These are phyloP conservation scores for Panthera uncia DNA, from an alignment of 2,113 vertebrate genomes.

Conservation along the genomic window DNA sequence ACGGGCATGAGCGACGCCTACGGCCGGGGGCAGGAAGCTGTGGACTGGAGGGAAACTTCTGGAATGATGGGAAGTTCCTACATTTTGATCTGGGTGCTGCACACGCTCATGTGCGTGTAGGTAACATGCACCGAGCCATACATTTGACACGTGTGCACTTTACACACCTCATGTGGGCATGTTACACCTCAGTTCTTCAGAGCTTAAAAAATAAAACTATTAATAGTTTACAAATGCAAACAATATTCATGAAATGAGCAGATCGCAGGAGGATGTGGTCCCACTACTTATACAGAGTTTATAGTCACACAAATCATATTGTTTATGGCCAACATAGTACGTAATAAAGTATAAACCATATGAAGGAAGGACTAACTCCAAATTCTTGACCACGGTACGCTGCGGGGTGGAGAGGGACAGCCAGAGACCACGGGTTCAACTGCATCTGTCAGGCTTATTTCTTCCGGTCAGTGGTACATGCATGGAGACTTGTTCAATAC, in stretches of 20 bases:
- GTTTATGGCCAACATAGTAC: neutral
- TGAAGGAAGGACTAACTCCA: neutral
- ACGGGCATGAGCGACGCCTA: fast-evolving
- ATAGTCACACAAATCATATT: neutral
- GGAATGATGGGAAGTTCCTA: neutral
- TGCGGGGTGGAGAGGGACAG: neutral
- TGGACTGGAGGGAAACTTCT: neutral
- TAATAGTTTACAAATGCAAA: neutral
- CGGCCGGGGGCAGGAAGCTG: neutral
- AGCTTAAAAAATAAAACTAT: neutral
- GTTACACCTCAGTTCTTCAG: neutral
- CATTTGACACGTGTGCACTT: too few relatives aligned
- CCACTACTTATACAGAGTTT: neutral
- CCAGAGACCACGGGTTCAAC: neutral
- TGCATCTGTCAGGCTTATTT: neutral
- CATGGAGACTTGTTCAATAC: neutral
- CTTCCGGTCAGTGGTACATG: neutral
- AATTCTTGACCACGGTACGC: neutral
- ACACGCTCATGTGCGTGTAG: fast-evolving
- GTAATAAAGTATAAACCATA: neutral
- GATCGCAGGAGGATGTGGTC: neutral
- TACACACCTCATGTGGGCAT: neutral
- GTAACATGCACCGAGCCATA: neutral
- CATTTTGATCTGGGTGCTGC: neutral
- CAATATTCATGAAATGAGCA: neutral